Evolutionary conservation across 2,888 invertebrate species (phyloP), one percentile per base, ranked within the genome.

Genomic region (Steromphala cineraria): DNA sequence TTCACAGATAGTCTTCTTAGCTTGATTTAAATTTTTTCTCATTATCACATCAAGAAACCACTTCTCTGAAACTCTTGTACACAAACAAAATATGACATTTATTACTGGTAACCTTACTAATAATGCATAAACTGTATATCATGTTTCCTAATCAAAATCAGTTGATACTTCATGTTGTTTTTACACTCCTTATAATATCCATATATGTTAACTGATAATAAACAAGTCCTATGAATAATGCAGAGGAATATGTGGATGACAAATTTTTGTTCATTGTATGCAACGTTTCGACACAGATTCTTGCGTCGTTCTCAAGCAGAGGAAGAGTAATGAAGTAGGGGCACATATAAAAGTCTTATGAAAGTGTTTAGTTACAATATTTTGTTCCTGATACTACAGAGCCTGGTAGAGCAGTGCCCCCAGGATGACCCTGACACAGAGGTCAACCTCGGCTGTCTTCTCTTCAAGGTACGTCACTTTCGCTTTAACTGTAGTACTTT

Each of bases 371-470:
- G 36, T 46, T 46, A 10, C 46, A 46, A 1, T 1, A 4, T 13
- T 17, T 67, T 31, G 5, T 75, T 55, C 4, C 36, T 36, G 36
- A 24, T 53, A 46, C 52, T 84, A 56, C 86, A 94, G 94, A 96
- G 96, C 91, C 94, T 98, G 15, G 96, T 99, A 0, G 98, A 98
- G 91, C 96, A 97, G 86, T 97, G 97, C 90, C 95, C 97, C 1
- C 94, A 95, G 79, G 98, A 98, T 92, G 98, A 98, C 93, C 95
- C 97, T 0, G 98, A 99, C 89, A 98, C 97, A 71, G 97, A 98
- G 90, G 96, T 99, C 52, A 99, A 99, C 94, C 95, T 98, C 79
- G 99, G 98, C 1, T 99, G 99, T 93, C 94, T 99, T 36, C 94
- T 98, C 0, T 99, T 96, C 92, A 99, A 99, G 95, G 97, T 97